These are phyloP conservation scores for Campoplex nolae DNA, from an alignment of 2,888 invertebrate species.

Conservation along the genomic window DNA sequence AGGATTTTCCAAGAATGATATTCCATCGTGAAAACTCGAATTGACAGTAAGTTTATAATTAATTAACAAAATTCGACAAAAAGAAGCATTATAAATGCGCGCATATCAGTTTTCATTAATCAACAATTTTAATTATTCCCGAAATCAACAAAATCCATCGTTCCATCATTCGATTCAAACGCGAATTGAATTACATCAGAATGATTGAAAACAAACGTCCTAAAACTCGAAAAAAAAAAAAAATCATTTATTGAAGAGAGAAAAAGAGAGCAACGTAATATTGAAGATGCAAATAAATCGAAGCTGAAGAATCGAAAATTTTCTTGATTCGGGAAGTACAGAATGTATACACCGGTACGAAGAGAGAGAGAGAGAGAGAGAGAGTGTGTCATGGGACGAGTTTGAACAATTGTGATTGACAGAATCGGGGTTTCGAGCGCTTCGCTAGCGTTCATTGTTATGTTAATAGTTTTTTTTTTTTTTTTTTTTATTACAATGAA, in stretches of 20 bases:
- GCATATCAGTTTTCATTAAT: no score
- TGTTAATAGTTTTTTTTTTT: no score
- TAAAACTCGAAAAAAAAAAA: not conserved
- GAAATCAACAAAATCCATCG: not conserved
- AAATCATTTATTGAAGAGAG: no score
- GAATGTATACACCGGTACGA: not conserved
- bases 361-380: not conserved
- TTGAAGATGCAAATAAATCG: not conserved
- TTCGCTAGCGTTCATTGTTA: conserved; percentile 13
- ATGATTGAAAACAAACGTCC: no score
- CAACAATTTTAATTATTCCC: no score
- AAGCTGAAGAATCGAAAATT: not conserved
- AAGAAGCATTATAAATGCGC: no score
- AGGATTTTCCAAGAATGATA: not conserved
- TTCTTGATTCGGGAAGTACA: not conserved
- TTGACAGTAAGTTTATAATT: not conserved
- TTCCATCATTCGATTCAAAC: not conserved
- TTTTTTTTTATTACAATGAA: conserved; percentile 38
- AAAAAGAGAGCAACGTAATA: not conserved
- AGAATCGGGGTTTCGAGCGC: conserved; percentile 23
- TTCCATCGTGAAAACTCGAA: not conserved
- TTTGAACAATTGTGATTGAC: conserved; percentile 17
- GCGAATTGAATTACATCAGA: not conserved
- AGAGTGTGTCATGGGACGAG: not conserved
- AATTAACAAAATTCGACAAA: not conserved